These are phyloP conservation scores for Xenopus borealis DNA, from an alignment of 2,113 vertebrate genomes.

Conservation along the genomic window DNA sequence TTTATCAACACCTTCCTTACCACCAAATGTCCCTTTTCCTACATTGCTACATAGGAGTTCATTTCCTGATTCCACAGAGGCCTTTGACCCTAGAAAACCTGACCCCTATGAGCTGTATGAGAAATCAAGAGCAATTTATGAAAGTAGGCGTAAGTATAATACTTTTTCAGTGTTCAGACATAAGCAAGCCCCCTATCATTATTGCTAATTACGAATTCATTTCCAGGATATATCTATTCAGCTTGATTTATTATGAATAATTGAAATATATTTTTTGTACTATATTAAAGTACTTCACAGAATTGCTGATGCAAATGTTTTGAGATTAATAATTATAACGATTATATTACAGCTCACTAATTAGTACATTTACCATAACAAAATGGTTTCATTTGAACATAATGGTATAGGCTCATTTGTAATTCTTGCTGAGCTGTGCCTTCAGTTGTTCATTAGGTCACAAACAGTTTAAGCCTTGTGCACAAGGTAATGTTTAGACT, in stretches of 20 bases:
- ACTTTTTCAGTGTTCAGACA: constrained; percentile 35
- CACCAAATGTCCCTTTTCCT: constrained; percentile 85
- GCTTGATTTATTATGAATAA: neutral
- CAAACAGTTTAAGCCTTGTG: neutral
- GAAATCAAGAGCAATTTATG: constrained; percentile 97
- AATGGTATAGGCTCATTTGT: constrained; percentile 1
- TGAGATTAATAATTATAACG: neutral
- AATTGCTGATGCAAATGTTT: neutral
- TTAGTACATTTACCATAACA: neutral
- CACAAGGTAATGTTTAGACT: neutral
- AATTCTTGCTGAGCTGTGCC: constrained; percentile 8
- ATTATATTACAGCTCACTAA: neutral
- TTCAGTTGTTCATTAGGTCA: neutral
- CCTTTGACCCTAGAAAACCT: constrained; percentile 90
- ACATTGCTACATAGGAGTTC: constrained; percentile 85
- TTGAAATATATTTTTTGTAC: neutral
- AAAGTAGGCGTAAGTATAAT: constrained; percentile 98
- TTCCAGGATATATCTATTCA: neutral
- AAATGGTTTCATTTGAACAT: neutral
- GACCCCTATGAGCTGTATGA: constrained; percentile 95
- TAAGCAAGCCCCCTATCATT: neutral
- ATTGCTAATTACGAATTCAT: neutral
- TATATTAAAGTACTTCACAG: neutral
- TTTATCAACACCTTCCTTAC: constrained; percentile 78
- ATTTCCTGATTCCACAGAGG: constrained; percentile 87